These are phyloP conservation scores for Peromyscus eremicus DNA, from an alignment of 2,797 vertebrate genomes.

Conservation along the genomic window DNA sequence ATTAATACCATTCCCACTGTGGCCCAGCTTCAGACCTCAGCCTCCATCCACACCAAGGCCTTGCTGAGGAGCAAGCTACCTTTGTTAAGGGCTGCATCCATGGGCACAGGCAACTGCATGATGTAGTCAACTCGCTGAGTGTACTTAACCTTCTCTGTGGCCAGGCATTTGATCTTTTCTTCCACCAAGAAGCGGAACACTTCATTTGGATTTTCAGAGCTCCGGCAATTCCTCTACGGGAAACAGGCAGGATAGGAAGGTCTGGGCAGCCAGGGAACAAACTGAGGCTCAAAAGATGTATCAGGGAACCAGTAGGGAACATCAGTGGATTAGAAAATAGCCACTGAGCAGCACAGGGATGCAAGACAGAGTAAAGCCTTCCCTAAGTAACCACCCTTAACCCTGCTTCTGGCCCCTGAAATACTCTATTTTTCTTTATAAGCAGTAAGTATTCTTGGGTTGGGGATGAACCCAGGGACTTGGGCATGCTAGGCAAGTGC, in stretches of 20 bases:
- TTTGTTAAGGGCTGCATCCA: slow-evolving; percentile 98
- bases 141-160: slow-evolving; percentile 98
- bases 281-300: not conserved
- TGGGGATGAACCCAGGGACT: not conserved
- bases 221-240: slow-evolving; percentile 97
- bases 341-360: not conserved
- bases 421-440: not conserved
- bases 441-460: not conserved
- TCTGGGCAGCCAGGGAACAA: not conserved
- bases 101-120: slow-evolving; percentile 97
- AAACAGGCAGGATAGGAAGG: slow-evolving; percentile 65
- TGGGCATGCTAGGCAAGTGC: not conserved
- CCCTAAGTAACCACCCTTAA: not conserved
- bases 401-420: not conserved
- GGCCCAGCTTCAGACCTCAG: not conserved
- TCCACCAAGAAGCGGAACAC: slow-evolving; percentile 99
- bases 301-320: not conserved
- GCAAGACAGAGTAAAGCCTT: not conserved
- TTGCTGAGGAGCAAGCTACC: slow-evolving; percentile 77
- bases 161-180: slow-evolving; percentile 98
- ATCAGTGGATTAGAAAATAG: not conserved
- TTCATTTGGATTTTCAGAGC: slow-evolving; percentile 97
- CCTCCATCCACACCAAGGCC: not conserved
- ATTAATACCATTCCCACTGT: not conserved
- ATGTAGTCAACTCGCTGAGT: slow-evolving; percentile 99